Evolutionary conservation across 2,797 vertebrate species (phyloP), one percentile per base, ranked within the genome.

Genomic region (Scleropages formosus): DNA sequence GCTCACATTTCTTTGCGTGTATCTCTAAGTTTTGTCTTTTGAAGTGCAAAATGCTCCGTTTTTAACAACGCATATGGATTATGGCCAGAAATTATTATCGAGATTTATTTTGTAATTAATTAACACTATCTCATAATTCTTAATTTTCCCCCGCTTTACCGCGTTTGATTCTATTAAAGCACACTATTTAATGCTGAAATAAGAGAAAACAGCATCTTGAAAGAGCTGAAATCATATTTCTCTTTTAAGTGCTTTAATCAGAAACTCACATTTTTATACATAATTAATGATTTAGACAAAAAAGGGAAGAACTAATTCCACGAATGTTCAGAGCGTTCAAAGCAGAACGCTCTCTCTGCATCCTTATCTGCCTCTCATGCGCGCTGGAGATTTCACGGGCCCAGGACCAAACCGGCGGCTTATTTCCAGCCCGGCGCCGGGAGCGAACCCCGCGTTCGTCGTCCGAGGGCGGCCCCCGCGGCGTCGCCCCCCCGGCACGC

Each of bases 91-190:
- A 71, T 51, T 58, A 71, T 71, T 60, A 60, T n/a, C 22, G 47
- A 26, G 53, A 60, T 59, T 72, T 56, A 60, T 72, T 58, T 72
- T 59, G 70, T 44, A 72, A 60, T 72, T 72, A 72, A 72, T 59
- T 58, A 72, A 58, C 51, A 51, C 49, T 58, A 31, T 72, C 69
- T 59, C 51, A 58, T 31, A 72, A 59, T 59, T 72, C 69, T 72
- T 72, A 51, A 72, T 60, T 72, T 72, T 59, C 53, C 20, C 18
- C 2, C 0, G 56, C 70, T 26, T 60, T 58, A 46, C 26, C 72
- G 47, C 68, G 31, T 72, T 72, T 46, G 56, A 72, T 72, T 72
- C 27, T n/a, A 20, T 60, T 60, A 58, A 72, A 72, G 56, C 51
- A 22, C 20, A 22, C 47, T 53, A 12, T 72, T 60, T 47, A 61